These are phyloP conservation scores for Lasioglossum figueresi DNA, from an alignment of 2,888 invertebrate species.

Conservation along the genomic window DNA sequence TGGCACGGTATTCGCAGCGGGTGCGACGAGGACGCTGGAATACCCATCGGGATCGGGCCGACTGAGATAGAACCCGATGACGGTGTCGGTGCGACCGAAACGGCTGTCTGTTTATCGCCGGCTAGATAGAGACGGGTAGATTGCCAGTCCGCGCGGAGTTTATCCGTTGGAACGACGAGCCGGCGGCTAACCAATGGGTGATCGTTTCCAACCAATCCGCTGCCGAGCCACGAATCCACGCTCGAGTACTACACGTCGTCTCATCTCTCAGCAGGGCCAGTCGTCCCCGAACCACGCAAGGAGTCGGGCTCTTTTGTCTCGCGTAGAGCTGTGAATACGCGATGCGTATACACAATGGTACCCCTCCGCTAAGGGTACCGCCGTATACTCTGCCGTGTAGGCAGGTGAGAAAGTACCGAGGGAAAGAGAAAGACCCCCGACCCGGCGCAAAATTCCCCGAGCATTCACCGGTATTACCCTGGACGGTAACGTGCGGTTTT, in stretches of 20 bases:
- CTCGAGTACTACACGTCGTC: slow-evolving; percentile 54
- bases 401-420: slow-evolving; percentile 73
- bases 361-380: slow-evolving; percentile 65
- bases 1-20: slow-evolving; percentile 39
- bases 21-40: slow-evolving; percentile 55
- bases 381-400: slow-evolving; percentile 68
- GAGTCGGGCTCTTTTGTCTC: slow-evolving; percentile 79
- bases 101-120: slow-evolving; percentile 15
- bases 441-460: slow-evolving; percentile 64
- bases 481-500: slow-evolving; percentile 67
- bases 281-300: slow-evolving; percentile 76
- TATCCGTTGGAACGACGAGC: slow-evolving; percentile 12
- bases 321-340: slow-evolving; percentile 77
- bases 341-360: slow-evolving; percentile 75
- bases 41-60: slow-evolving; percentile 25
- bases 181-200: slow-evolving; percentile 64
- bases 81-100: slow-evolving; percentile 34
- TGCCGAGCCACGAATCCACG: slow-evolving; percentile 50
- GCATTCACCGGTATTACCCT: slow-evolving; percentile 66
- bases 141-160: slow-evolving; percentile 72
- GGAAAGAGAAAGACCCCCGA: slow-evolving; percentile 27
- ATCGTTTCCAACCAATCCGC: slow-evolving; percentile 59
- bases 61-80: slow-evolving; percentile 27
- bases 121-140: slow-evolving; percentile 37
- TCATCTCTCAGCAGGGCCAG: slow-evolving; percentile 65